A percentile compares a stretch with the other conserved stretches of the same genome.
These are phyloP conservation scores for Montipora foliosa DNA, from an alignment of 64 coral and sea anemone genomes.

Conservation along the genomic window DNA sequence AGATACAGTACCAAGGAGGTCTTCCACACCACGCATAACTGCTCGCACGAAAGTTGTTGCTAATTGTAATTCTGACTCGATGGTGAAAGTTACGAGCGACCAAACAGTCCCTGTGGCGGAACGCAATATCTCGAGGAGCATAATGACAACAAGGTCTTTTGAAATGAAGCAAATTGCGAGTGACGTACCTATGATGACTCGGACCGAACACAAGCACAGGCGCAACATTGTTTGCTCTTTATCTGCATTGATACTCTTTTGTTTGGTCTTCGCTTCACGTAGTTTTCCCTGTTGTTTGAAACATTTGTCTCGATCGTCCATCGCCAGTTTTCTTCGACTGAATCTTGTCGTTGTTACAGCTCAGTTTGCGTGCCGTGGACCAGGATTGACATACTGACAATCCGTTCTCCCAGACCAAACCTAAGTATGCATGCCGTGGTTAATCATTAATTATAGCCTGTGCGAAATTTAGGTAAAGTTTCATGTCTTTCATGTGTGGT, in stretches of 20 bases:
- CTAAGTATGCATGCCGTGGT: no score
- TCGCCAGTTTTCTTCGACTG: background rate
- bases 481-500: no score
- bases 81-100: background rate
- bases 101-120: background rate
- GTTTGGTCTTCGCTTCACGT: background rate
- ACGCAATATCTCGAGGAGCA: background rate
- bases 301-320: background rate
- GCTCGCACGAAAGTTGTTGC: background rate
- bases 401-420: no score
- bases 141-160: background rate
- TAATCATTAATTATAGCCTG: no score
- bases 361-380: no score
- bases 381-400: no score
- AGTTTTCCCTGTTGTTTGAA: background rate
- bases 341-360: background rate
- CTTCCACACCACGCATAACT: background rate
- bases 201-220: background rate
- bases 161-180: constrained; percentile 1
- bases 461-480: no score
- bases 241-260: no score
- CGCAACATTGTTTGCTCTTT: background rate
- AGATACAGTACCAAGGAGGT: background rate
- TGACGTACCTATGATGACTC: background rate
- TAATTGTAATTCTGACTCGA: background rate